Evolutionary conservation across 2,113 vertebrate genomes (phyloP), one percentile per base, ranked within the genome.

Genomic region (Anas platyrhynchos): DNA sequence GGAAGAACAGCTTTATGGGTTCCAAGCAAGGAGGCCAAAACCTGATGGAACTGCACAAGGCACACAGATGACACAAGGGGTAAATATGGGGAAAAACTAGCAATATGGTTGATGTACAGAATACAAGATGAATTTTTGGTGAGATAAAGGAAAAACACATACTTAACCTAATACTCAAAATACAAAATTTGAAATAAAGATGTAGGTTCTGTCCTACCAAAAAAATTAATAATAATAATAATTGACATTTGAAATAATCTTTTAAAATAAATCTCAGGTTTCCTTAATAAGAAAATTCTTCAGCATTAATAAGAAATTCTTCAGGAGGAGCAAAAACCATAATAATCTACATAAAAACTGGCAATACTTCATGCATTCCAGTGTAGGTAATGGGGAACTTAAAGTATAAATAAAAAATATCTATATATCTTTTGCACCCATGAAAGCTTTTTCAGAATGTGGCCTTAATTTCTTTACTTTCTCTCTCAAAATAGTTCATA

Each of bases 151-250:
- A 69, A 4, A 14, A 76, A 23, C 29, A 48, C 13, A 3, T 13
- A 41, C 2, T 29, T 52, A 52, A 29, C 43, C 50, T 32, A 41
- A 25, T 21, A 26, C 41, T n/a, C 31, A 7, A 62, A 80, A 7
- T 0, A 1, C 0, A 48, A 15, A 52, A 46, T 6, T 0, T 66
- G 32, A 87, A 54, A 18, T 34, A 54, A 14, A 18, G 15, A 7
- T 48, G 18, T 14, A 48, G 59, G 41, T 31, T 88, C 79, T 71
- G 31, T 21, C 41, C 55, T 16, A 71, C 36, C 67, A 50, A 58
- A 65, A 63, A 18, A 34, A 34, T 34, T 34, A 34, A 46, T 21
- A 48, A 48, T 41, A 41, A 41, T 41, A 41, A 48, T 41, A 41
- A 46, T 46, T 21, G 46, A 46, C 21, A 16, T 8, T 32, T 78